Evolutionary conservation across 2,797 vertebrate species (phyloP).

Genomic region (Ciconia nigra): DNA sequence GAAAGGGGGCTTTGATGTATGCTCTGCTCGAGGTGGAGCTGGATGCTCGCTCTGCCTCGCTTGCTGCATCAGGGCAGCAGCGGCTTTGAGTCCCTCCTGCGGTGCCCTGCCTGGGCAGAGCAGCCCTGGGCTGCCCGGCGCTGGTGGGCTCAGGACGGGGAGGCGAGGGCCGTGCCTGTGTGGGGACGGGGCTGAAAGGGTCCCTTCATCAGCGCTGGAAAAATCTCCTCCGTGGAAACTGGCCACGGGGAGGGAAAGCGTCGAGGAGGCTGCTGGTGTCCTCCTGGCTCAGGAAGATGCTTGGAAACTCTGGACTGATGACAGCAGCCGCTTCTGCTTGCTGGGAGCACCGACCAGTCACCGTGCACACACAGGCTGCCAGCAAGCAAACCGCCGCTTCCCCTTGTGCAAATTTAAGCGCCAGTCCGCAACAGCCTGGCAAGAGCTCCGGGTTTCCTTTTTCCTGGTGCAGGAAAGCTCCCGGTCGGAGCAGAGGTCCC

Average conservation of each 20-base stretch:
- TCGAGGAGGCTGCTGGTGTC: background rate
- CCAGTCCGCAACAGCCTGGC: background rate
- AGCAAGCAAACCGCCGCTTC: background rate
- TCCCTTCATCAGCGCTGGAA: background rate
- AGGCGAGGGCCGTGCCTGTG: accelerated
- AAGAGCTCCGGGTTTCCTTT: background rate
- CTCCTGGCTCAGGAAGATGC: background rate
- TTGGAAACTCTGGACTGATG: background rate
- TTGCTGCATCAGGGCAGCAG: accelerated
- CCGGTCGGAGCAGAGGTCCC: background rate
- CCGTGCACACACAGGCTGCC: accelerated
- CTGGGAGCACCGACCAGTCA: background rate
- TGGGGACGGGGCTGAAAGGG: background rate
- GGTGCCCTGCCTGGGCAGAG: background rate
- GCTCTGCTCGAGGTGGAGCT: background rate
- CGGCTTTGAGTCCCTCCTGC: background rate
- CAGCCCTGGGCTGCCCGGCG: background rate
- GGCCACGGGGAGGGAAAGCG: background rate
- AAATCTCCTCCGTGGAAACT: background rate
- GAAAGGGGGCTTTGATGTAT: accelerated
- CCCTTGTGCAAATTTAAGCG: accelerated
- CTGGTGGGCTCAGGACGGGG: background rate
- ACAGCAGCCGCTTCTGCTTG: background rate
- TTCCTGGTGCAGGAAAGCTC: background rate
- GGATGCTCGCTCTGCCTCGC: background rate